Conservation (phyloP, 1,140 invertebrate species). For the Apis dorsata region DNA sequence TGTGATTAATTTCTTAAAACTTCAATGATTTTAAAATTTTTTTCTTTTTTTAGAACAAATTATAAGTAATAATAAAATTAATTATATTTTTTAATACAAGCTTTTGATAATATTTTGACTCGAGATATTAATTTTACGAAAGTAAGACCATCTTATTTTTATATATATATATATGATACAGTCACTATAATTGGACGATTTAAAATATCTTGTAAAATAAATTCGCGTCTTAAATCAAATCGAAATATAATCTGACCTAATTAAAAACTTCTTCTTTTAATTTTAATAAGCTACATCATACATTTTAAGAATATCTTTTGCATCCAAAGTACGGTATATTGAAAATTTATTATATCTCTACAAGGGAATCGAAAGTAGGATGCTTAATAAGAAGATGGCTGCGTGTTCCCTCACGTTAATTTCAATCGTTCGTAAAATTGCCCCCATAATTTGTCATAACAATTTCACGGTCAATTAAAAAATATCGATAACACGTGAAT, state of each 20-base stretch:
- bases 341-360: not conserved
- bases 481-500: not conserved
- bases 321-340: not conserved
- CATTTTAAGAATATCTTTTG: too few species aligned
- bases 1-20: not conserved
- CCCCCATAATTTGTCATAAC: not conserved
- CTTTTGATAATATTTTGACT: too few species aligned
- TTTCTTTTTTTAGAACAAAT: too few species aligned
- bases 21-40: too few species aligned
- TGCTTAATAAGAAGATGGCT: too few species aligned
- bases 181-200: not conserved
- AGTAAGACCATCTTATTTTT: too few species aligned
- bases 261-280: not conserved
- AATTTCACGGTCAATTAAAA: not conserved
- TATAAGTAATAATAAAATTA: too few species aligned
- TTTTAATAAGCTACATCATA: too few species aligned
- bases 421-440: not conserved
- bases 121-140: too few species aligned
- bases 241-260: not conserved
- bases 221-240: not conserved
- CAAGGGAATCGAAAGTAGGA: too few species aligned
- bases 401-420: not conserved
- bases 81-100: too few species aligned
- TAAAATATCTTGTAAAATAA: not conserved
- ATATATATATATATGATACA: too few species aligned